Percentiles rank a stretch among this genome's conserved stretches.
phyloP scores from a whole-genome alignment of 2,888 invertebrate species.

The Eupithecia subfuscata region DNA sequence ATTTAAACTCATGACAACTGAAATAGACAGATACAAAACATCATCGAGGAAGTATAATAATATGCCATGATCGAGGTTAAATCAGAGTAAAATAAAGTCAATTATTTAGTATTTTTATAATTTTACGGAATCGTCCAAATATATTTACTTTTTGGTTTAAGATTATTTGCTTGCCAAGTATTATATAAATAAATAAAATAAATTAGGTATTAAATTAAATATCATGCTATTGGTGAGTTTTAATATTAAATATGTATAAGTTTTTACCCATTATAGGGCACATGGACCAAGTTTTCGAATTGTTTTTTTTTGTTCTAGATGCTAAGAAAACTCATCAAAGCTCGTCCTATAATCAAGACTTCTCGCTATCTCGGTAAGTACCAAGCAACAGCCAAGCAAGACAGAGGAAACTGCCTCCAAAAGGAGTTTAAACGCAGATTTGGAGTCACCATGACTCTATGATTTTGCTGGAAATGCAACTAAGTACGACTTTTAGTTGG shows the following conservation, averaged over 20 bases:
- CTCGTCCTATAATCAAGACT: neutral
- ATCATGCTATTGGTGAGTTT: neutral
- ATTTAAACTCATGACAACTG: neutral
- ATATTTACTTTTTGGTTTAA: neutral
- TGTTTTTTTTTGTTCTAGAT: conserved; percentile 4
- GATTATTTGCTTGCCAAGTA: neutral
- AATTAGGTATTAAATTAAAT: neutral
- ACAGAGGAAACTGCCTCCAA: neutral
- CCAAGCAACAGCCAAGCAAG: neutral
- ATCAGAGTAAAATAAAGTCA: neutral
- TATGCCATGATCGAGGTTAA: neutral
- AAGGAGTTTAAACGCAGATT: neutral
- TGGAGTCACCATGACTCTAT: neutral
- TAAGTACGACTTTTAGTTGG: too few species aligned
- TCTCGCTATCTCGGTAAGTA: neutral
- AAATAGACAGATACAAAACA: neutral
- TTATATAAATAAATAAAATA: neutral
- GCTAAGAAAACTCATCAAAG: neutral
- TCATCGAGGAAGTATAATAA: neutral
- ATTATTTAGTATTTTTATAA: neutral
- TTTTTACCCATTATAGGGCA: neutral
- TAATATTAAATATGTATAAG: neutral
- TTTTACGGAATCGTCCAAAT: neutral
- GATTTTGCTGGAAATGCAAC: too few species aligned
- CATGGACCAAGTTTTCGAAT: neutral